Evolutionary conservation across 2,797 vertebrate genomes (phyloP).

Genomic region (Diglossa cyanea): DNA sequence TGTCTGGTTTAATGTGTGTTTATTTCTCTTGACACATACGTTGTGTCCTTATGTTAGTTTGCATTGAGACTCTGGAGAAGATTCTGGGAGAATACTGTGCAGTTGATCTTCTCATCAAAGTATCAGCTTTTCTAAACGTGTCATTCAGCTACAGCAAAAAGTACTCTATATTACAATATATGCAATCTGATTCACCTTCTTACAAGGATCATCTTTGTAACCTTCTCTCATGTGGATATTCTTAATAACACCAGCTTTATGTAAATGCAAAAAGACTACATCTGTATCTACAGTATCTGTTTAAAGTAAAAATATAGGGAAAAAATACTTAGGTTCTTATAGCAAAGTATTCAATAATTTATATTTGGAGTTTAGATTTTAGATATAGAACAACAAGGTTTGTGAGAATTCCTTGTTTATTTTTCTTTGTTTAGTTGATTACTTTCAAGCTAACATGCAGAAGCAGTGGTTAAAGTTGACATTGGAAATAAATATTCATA

Average conservation of each 20-base stretch:
- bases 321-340: background rate
- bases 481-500: constrained; percentile 58
- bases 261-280: constrained; percentile 29
- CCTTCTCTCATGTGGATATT: constrained; percentile 61
- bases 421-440: constrained; percentile 45
- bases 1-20: constrained; percentile 58
- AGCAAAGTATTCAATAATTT: constrained; percentile 26
- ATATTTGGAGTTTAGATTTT: constrained; percentile 15
- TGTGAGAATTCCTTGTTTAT: constrained; percentile 37
- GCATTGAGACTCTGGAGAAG: constrained; percentile 55
- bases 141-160: constrained; percentile 36
- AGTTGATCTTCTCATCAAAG: constrained; percentile 61
- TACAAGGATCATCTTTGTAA: constrained; percentile 42
- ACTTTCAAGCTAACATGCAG: constrained; percentile 34
- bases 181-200: constrained; percentile 46
- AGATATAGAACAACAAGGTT: background rate
- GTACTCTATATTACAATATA: constrained; percentile 12
- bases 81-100: constrained; percentile 32
- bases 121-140: constrained; percentile 23
- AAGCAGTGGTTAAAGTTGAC: constrained; percentile 12
- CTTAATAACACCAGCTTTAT: constrained; percentile 30
- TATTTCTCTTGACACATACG: constrained; percentile 40
- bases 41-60: constrained; percentile 51
- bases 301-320: constrained; percentile 9
- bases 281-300: constrained; percentile 1